Percentiles rank a stretch among this genome's conserved stretches.
Evolutionary conservation across 2,113 vertebrate species (phyloP).

Genomic region (Protobothrops flavoviridis): DNA sequence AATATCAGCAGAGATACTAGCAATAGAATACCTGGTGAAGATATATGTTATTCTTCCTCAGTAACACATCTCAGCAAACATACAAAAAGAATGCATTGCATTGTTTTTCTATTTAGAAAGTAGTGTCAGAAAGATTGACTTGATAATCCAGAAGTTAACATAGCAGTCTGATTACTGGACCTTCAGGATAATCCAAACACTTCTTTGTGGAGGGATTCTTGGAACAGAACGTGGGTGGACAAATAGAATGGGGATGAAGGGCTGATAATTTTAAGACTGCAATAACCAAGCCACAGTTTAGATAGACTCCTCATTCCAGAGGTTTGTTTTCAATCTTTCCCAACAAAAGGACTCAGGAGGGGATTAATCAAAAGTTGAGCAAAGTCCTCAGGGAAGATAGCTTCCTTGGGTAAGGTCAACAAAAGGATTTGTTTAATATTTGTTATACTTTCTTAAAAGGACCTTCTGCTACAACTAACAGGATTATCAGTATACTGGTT

Average conservation of each 20-base stretch:
- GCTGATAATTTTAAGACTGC: conserved; percentile 60
- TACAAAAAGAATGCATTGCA: conserved; percentile 27
- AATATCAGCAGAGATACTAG: conserved; percentile 4
- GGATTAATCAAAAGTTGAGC: conserved; percentile 69
- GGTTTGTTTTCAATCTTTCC: conserved; percentile 57
- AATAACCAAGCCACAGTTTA: conserved; percentile 56
- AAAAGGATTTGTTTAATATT: conserved; percentile 69
- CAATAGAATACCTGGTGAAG: background rate
- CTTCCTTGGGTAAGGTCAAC: conserved; percentile 71
- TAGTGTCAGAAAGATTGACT: conserved; percentile 55
- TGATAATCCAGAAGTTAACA: conserved; percentile 40
- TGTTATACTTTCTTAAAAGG: conserved; percentile 61
- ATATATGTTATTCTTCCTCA: background rate
- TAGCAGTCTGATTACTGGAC: conserved; percentile 38
- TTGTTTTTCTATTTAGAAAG: conserved; percentile 48
- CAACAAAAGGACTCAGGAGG: conserved; percentile 68
- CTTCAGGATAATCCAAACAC: conserved; percentile 44
- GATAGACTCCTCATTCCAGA: conserved; percentile 55
- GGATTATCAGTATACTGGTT: conserved; percentile 60
- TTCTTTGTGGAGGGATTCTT: conserved; percentile 59
- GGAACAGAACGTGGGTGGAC: conserved; percentile 56
- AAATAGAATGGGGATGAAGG: conserved; percentile 58
- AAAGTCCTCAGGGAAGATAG: conserved; percentile 66
- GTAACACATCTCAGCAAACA: conserved; percentile 30
- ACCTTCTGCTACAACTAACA: conserved; percentile 59